Evolutionary conservation across 2,113 vertebrate species (phyloP).

Genomic region (Labeo rohita): DNA sequence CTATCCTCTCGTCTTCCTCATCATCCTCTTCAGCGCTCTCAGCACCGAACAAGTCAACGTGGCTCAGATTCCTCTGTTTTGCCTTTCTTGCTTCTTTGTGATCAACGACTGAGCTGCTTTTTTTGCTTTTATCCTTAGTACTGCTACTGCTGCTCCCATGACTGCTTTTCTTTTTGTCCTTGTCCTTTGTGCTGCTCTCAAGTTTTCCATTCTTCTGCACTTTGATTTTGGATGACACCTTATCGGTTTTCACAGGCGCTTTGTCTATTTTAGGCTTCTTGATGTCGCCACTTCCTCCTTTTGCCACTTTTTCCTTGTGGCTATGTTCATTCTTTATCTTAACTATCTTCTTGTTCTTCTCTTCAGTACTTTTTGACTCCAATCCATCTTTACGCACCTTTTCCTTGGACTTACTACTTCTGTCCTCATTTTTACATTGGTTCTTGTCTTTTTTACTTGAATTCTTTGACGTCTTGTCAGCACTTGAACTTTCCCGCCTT

Average conservation of each 20-base stretch:
- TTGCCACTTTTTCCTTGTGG: constrained; percentile 64
- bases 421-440: constrained; percentile 66
- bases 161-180: constrained; percentile 64
- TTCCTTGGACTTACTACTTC: constrained; percentile 63
- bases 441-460: constrained; percentile 73
- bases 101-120: constrained; percentile 48
- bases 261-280: constrained; percentile 64
- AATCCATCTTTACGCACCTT: constrained; percentile 62
- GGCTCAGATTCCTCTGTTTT: constrained; percentile 82
- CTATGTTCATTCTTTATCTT: constrained; percentile 68
- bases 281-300: constrained; percentile 58
- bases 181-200: constrained; percentile 60
- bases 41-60: constrained; percentile 90
- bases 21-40: constrained; percentile 88
- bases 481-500: constrained; percentile 48
- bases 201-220: constrained; percentile 76
- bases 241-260: constrained; percentile 60
- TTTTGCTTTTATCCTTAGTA: constrained; percentile 65
- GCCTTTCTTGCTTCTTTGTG: constrained; percentile 48
- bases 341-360: constrained; percentile 65
- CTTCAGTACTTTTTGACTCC: constrained; percentile 68
- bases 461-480: constrained; percentile 63
- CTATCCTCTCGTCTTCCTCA: constrained; percentile 63
- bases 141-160: constrained; percentile 56
- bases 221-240: constrained; percentile 63